phyloP scores from a whole-genome alignment of 2,797 vertebrate species.

The Furcifer pardalis region DNA sequence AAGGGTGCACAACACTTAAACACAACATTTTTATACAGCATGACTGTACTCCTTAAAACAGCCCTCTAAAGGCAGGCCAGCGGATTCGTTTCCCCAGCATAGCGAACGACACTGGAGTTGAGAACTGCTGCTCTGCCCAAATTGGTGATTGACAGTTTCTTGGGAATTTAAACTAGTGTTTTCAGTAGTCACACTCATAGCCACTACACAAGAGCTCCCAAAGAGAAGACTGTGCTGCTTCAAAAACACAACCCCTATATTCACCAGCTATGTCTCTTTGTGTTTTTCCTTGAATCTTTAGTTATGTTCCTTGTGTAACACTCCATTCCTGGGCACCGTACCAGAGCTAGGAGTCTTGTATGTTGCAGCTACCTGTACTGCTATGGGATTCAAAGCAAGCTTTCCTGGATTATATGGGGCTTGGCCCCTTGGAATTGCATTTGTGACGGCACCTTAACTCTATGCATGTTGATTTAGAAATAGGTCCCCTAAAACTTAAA shows the following conservation, averaged over 20 bases:
- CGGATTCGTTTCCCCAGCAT: neutral
- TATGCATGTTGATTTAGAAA: neutral
- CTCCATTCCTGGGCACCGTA: too few relatives aligned
- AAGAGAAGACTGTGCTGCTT: neutral
- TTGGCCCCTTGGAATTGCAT: neutral
- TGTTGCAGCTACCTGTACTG: neutral
- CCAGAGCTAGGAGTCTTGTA: neutral
- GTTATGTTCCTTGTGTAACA: neutral
- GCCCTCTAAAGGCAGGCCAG: neutral
- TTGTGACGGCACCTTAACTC: neutral
- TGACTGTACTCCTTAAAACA: neutral
- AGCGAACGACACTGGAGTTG: neutral
- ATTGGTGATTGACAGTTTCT: neutral
- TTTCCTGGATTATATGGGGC: neutral
- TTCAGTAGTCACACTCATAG: too few relatives aligned
- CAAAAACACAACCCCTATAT: neutral
- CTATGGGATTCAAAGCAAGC: neutral
- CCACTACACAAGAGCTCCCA: too few relatives aligned
- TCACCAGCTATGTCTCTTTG: too few relatives aligned
- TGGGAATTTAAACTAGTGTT: neutral
- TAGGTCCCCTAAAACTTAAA: neutral
- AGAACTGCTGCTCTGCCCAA: neutral
- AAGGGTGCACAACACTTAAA: neutral
- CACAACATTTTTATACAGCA: neutral
- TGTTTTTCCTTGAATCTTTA: too few relatives aligned